Evolutionary conservation across 2,113 vertebrate species (phyloP), one percentile per base, ranked within the genome.

Genomic region (Lonchura striata): DNA sequence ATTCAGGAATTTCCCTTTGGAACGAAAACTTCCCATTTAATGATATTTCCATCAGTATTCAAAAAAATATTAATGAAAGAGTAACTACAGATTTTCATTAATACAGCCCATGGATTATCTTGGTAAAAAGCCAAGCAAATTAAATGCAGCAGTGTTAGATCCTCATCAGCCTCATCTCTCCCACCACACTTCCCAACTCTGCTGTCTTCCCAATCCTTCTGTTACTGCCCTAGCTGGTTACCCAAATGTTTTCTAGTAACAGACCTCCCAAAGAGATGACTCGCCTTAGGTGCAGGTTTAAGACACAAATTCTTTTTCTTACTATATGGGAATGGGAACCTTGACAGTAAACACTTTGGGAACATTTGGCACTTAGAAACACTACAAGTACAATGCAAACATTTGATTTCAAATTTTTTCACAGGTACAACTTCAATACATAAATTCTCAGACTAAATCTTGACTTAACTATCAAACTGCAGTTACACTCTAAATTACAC

Each of bases 221-320:
- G 7, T 1, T 2, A 2, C 59, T 56, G 7, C 11, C 37, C 27
- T 0, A 78, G 49, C 18, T 42, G 10, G 14, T 57, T 60, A 65
- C n/a, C 6, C 3, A 3, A 49, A 24, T 14, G 14, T n/a, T 41
- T 82, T 37, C 46, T 24, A 82, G 0, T 14, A 47, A 65, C 7
- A 54, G 41, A 57, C 4, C 7, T 54, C 60, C 28, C 39, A 46
- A 75, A 63, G n/a, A 44, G 5, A 21, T n/a, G 3, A 56, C 42
- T 54, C 37, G 10, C 24, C 6, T 41, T 2, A 79, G 15, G 12
- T 47, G 17, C 9, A 50, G 12, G 5, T 50, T 79, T 71, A 53
- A 31, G 10, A 66, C 15, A 66, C 7, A 61, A 28, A 50, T 42
- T 76, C 42, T 27, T 83, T 68, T 53, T 49, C 53, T 46, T 53